Evolutionary conservation across 1,140 invertebrate genomes (phyloP), one percentile per base, ranked within the genome.

Genomic region (Leptinotarsa texana): DNA sequence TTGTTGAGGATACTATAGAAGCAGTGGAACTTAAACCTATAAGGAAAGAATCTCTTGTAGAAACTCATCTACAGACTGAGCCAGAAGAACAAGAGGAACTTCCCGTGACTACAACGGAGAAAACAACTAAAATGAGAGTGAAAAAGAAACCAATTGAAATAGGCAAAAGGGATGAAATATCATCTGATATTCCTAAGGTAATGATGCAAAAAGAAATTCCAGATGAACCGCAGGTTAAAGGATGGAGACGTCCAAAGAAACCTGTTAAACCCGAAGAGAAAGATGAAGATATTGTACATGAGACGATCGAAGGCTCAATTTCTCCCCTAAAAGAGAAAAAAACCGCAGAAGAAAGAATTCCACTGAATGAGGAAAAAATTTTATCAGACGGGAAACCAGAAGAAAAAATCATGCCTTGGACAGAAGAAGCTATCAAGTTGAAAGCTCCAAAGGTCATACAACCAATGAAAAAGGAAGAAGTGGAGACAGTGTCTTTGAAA

Each of bases 401-500:
- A 78, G 79, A 82, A 15, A 79, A 86, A 5, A 71, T 82, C 24
- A 22, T 71, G n/a, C 69, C 69, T 27, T 71, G 69, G 70, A 75
- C 72, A 61, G 68, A 74, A 69, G 48, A 73, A 66, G 63, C 18
- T 51, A 87, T 90, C 61, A 87, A 88, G 78, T 79, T 91, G 15
- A 90, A 87, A 22, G 84, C 87, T 2, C 87, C 87, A 79, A 80
- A 84, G 13, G 77, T 80, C n/a, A 84, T 83, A 63, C 77, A 82
- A 77, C 72, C 83, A 74, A 69, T 79, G 0, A 48, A 81, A 63
- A 86, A 86, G 78, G 71, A 83, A 27, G 83, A 78, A 69, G 70
- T 87, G 17, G 87, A 88, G 77, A 81, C 81, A 51, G 83, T 88
- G 63, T 79, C 84, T 63, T 73, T 88, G 17, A 87, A 86, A 81